Evolutionary conservation across 2,888 invertebrate genomes (phyloP), one percentile per base, ranked within the genome.

Genomic region (Trichogramma dendrolimi): DNA sequence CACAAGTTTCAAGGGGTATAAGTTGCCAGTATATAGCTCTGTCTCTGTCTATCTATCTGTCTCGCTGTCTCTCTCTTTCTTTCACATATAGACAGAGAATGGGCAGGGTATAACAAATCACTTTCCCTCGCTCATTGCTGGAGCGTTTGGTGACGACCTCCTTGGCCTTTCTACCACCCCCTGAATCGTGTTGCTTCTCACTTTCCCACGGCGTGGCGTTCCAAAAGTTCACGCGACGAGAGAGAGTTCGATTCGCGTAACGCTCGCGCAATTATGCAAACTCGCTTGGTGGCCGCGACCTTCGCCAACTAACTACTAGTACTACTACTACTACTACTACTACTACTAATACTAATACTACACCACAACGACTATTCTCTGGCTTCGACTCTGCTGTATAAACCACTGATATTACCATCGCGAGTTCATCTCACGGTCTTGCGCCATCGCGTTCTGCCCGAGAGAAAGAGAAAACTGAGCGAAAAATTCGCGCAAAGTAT

Each of bases 401-500:
- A 27, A 27, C 27, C 27, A 27, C 27, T 27, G 27, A 27, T 27
- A 27, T 27, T 27, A 68, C 67, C 68, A 67, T 67, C 60, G 60
- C 63, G 66, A 67, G 67, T 61, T 67, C 61, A 58, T 58, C 44
- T 38, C 46, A 46, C 6, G 46, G 50, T 38, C 50, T 56, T 50
- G 43, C 53, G 57, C 50, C 46, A 40, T 59, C 46, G 39, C 7
- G 46, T 11, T 7, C 51, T 10, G 44, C 39, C 27, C 10, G n/a
- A 14, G 2, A 14, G 47, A 10, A 65, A 67, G 60, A 48, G 64
- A 63, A 65, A 71, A 71, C 71, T 70, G 60, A 68, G 69, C 64
- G 63, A 73, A 73, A 73, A 73, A 73, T 71, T 70, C 63, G 61
- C 63, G 63, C 71, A 67, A 77, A 76, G 72, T 78, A 78, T 77